phyloP scores from a whole-genome alignment of 2,797 vertebrate species.

The Neopelma chrysocephalum region DNA sequence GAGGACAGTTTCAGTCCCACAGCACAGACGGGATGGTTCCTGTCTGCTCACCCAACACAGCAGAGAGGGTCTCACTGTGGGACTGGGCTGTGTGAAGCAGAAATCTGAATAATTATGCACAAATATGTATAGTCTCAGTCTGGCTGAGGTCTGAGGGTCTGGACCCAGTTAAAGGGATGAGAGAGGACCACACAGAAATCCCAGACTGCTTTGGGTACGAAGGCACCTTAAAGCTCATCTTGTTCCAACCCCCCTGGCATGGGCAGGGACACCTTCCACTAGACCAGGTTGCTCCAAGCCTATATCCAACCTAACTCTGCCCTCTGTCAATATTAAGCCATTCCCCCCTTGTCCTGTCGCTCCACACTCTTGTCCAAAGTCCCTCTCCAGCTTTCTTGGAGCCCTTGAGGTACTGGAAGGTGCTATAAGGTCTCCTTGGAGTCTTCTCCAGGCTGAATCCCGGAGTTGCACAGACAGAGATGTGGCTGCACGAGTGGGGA shows the following conservation, averaged over 20 bases:
- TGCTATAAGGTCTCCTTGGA: not conserved
- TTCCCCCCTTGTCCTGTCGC: not conserved
- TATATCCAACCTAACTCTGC: not conserved
- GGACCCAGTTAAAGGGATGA: not conserved
- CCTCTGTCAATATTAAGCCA: not conserved
- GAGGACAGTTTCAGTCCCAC: not conserved
- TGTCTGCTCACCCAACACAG: not conserved
- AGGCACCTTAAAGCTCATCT: not conserved
- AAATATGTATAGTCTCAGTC: not conserved
- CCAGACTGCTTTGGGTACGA: not conserved
- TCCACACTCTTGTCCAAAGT: not conserved
- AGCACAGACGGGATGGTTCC: fast-evolving
- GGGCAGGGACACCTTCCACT: not conserved
- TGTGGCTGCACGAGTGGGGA: not conserved
- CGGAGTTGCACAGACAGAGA: not conserved
- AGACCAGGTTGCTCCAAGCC: not conserved
- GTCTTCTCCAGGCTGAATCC: not conserved
- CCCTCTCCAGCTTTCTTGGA: not conserved
- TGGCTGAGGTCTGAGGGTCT: not conserved
- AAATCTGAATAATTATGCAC: not conserved
- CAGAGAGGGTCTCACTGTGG: not conserved
- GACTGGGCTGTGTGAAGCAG: not conserved
- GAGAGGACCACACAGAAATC: not conserved
- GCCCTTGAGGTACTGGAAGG: not conserved
- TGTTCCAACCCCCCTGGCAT: not conserved